phyloP scores from a whole-genome alignment of 92 coral and sea anemone species.

The Epizoanthus illoricatus region DNA sequence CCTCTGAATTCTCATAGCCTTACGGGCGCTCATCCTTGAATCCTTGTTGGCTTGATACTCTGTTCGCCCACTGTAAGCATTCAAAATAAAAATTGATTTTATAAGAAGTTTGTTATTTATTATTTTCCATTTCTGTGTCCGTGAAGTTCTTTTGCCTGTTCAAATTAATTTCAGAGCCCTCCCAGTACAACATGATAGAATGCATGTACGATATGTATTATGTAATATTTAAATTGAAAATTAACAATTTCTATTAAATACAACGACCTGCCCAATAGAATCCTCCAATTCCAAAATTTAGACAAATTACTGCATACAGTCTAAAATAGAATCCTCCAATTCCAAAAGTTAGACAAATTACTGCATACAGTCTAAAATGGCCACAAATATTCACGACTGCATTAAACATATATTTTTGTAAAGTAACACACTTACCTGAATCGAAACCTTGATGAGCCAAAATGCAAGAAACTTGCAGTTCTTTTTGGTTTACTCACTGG shows the following conservation, averaged over 20 bases:
- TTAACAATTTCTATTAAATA: no score
- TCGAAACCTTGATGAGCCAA: constrained; percentile 88
- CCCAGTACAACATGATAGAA: no score
- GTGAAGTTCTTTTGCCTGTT: no score
- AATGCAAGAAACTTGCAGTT: constrained; percentile 79
- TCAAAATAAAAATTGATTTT: neutral
- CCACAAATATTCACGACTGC: neutral
- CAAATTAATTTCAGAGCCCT: no score
- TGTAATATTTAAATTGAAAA: no score
- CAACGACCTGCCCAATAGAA: no score
- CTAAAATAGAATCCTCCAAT: neutral
- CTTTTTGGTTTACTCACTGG: constrained; percentile 73
- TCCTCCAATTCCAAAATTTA: neutral
- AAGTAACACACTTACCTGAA: constrained; percentile 64
- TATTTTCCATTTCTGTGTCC: neutral
- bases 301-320: neutral
- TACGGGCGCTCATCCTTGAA: constrained; percentile 87
- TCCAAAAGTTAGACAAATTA: neutral
- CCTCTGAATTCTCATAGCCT: constrained; percentile 90
- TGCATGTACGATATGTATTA: no score
- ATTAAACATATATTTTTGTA: neutral
- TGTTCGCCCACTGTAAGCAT: constrained; percentile 85
- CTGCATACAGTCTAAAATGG: neutral
- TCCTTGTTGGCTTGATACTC: constrained; percentile 92
- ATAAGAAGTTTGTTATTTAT: no score